Evolutionary conservation across 2,113 vertebrate species (phyloP), one percentile per base, ranked within the genome.

Genomic region (Neodontobutis hainanensis): DNA sequence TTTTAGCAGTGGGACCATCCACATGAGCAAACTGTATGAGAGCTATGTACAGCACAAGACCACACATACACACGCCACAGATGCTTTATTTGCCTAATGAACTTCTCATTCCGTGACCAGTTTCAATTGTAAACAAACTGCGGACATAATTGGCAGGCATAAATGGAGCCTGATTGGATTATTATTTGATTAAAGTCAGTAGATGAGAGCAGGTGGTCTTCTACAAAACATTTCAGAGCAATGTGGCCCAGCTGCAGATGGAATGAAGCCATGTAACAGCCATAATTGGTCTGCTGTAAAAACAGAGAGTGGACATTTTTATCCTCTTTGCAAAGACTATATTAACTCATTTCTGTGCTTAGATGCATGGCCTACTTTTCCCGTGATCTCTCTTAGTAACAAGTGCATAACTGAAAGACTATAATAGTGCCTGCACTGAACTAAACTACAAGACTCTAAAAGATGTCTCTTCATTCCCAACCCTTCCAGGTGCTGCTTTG

Each of bases 181-280:
- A 89, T 91, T 89, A 89, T 91, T 89, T 87, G 90, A 92, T 93
- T 91, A 89, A 90, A 89, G 81, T 60, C 85, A 81, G 68, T 69
- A 57, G 81, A 87, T 43, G 77, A 77, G 81, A 90, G 81, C 90
- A 92, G 90, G 88, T 92, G 91, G 87, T 75, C 78, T 78, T 63
- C 71, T 78, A 75, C 76, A 73, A 42, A 74, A 81, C 47, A 48
- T 58, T 65, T 49, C 68, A 80, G 80, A 64, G 55, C 66, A n/a
- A 61, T 57, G 70, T 62, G 57, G 51, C 61, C 56, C 56, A 63
- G 75, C 77, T 75, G 66, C 75, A 72, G 78, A 78, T 75, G 84
- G 80, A 85, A 77, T 68, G 9, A 42, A 59, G 51, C 46, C 57
- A 49, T 60, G 7, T 12, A 5, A 4, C 15, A 6, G 47, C 3